Conservation (phyloP, 2,888 invertebrate genomes). For the Caenorhabditis angaria region DNA sequence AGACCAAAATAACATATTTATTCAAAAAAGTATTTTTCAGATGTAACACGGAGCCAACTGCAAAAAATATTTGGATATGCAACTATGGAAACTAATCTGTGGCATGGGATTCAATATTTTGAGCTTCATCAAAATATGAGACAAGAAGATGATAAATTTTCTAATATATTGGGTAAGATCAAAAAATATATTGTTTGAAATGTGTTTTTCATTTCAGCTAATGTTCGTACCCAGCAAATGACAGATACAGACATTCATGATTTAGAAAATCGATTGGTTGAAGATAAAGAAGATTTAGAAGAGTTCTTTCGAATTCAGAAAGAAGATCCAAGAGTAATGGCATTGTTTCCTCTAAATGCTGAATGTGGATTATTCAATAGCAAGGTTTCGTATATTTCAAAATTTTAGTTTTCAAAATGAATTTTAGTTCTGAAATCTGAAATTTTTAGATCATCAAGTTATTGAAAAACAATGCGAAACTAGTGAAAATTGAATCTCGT, state of each 20-base stretch:
- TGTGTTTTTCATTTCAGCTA: background rate
- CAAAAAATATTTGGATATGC: background rate
- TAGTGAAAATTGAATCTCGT: no score
- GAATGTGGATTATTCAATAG: background rate
- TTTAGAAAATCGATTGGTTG: background rate
- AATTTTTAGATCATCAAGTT: no score
- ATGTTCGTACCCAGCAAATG: background rate
- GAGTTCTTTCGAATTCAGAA: background rate
- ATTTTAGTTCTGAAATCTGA: no score
- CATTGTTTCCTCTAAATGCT: background rate
- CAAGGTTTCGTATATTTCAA: no score
- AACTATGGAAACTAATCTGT: background rate
- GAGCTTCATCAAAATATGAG: conserved; percentile 6
- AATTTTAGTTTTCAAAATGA: no score
- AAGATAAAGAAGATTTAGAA: background rate
- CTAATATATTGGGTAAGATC: background rate
- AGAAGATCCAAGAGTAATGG: background rate
- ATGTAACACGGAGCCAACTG: background rate
- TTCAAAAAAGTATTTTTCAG: no score
- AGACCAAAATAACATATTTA: no score
- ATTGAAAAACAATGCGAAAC: no score
- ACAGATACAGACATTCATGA: background rate
- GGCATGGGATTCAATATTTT: background rate
- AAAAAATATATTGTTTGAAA: background rate
- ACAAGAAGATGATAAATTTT: background rate